Evolutionary conservation across 2,113 vertebrate genomes (phyloP).

Genomic region (Seriola aureovittata): DNA sequence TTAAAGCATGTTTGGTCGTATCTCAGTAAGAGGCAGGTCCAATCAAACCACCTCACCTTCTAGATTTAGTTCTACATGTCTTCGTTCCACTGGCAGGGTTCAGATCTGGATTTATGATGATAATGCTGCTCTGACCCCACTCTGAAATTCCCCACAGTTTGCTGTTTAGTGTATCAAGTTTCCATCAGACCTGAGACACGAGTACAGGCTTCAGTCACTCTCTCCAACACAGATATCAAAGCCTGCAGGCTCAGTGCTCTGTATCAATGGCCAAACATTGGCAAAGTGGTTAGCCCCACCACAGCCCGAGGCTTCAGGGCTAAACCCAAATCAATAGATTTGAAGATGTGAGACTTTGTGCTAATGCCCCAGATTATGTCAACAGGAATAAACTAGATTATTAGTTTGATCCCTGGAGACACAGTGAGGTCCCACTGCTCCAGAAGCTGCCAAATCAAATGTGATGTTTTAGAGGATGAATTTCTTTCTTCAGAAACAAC

Average conservation of each 20-base stretch:
- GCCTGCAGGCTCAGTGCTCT: neutral
- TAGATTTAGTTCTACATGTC: no score
- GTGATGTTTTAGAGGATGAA: neutral
- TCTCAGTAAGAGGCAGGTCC: neutral
- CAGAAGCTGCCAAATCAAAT: neutral
- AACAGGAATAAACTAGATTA: slow-evolving; percentile 25
- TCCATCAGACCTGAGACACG: neutral
- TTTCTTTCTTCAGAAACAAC: neutral
- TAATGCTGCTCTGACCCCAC: no score
- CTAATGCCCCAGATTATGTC: slow-evolving; percentile 38
- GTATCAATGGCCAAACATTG: slow-evolving; percentile 47
- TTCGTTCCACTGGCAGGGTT: neutral
- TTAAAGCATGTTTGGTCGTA: neutral
- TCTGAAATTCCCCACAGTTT: neutral
- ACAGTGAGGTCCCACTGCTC: neutral
- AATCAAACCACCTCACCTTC: neutral
- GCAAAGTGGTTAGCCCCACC: slow-evolving; percentile 57
- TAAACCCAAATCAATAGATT: slow-evolving; percentile 64
- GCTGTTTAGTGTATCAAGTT: neutral
- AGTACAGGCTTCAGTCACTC: neutral
- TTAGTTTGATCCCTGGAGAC: slow-evolving; percentile 25
- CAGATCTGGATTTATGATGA: neutral
- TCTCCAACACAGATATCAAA: slow-evolving; percentile 25
- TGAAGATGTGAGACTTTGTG: slow-evolving; percentile 43
- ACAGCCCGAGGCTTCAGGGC: slow-evolving; percentile 56